Base-by-base conservation (phyloP, 2,888 invertebrate species). In the Apantesis nais region DNA sequence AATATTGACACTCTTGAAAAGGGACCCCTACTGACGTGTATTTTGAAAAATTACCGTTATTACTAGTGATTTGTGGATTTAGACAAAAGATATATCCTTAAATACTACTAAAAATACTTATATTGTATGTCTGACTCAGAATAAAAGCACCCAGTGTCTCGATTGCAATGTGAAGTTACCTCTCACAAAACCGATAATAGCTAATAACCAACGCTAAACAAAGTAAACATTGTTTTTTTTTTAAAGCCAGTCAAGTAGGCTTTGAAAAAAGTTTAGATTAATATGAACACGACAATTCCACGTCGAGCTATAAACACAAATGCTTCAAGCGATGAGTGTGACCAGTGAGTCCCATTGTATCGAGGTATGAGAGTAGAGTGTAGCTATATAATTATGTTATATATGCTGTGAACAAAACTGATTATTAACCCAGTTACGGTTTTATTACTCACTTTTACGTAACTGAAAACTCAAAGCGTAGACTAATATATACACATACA, bases 361-460 rank as follows among this genome's bases (percentile, higher is more conserved):
- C 37, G 19, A 37, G 25, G 39, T 66, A 9, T 39, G 22, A 29
- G 25, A 22, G 19, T 55, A 3, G 25, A 66, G 31, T 12, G n/a
- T n/a, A 31, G 52, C 19, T 48, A 62, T 48, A 62, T 62, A 25
- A 66, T 37, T 52, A 70, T 70, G 34, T 48, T 74, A 73, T 48
- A 65, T 68, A 82, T 76, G 74, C 77, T 76, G 77, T 70, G 74
- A 80, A 80, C 74, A 79, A 72, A 75, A 74, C 73, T 76, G 61
- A 76, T 80, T 72, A 76, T 81, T 81, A 81, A 77, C 81, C 81
- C 44, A 82, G 74, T 76, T 79, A 62, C 66, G 41, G 48, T 70
- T 68, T 44, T 69, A 72, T 77, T 74, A 77, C 70, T 44, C 68
- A 62, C 65, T 41, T 44, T 80, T 79, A 76, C 73, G 62, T 76